Evolutionary conservation across 2,888 invertebrate genomes (phyloP), one percentile per base, ranked within the genome.

Genomic region (Acleris literana): DNA sequence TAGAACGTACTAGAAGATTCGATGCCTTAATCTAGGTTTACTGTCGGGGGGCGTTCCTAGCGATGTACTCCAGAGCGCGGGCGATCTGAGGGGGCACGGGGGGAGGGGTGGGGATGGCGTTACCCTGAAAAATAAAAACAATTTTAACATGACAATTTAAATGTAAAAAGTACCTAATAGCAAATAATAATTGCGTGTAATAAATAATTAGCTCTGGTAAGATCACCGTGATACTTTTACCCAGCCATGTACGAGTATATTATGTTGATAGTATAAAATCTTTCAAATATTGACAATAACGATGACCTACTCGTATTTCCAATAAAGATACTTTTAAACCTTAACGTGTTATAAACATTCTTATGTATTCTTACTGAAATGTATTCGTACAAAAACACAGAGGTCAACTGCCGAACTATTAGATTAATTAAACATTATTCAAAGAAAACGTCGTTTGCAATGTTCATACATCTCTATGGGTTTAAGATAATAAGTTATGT

Each of bases 51-150:
- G 71, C 65, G 68, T 52, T 74, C 53, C 67, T 71, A 9, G 81
- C 81, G 74, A 76, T 80, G 83, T 81, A 86, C 2, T 79, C 90
- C 53, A 92, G 79, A 54, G 90, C 85, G 73, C 91, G 88, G 55
- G 83, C 77, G 77, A 94, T 94, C 70, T 80, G 87, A 2, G 83
- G 79, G 3, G 93, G 94, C 22, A 93, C 79, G 43, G 93, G 92
- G 13, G 92, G 94, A 20, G 93, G 77, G 3, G 90, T 90, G 60
- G 94, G 94, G 69, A 94, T 72, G 46, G 80, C 82, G 61, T 76
- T 69, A 70, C 90, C 85, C 89, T 90, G 83, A 11, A 81, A 83
- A 71, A 67, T 72, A 64, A 68, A 57, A 66, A 58, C 6, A 61
- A 54, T 7, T 33, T 51, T 55, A 53, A 9, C 33, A 25, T 46